A percentile compares a stretch with the other conserved stretches of the same genome.
Conservation (phyloP, 2,113 vertebrate species). For the Ptilonorhynchus violaceus region DNA sequence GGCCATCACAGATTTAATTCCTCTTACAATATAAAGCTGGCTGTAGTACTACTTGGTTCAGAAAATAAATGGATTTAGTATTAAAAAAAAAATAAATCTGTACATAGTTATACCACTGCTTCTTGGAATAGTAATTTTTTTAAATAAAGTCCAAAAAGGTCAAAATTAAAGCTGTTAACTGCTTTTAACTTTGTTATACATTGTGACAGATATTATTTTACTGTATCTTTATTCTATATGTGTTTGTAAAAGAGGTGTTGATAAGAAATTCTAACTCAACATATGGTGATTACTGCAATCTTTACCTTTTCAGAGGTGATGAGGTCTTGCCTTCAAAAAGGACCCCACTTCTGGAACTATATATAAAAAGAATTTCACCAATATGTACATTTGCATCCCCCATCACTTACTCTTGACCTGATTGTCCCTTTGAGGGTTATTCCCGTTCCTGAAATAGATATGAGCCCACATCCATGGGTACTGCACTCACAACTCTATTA, state of each 20-base stretch:
- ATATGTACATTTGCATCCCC: not conserved
- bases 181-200: not conserved
- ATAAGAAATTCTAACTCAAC: not conserved
- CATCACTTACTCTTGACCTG: not conserved
- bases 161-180: not conserved
- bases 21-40: not conserved
- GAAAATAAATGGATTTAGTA: not conserved
- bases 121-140: not conserved
- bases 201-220: not conserved
- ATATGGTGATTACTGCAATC: not conserved
- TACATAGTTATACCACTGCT: not conserved
- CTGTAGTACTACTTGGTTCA: not conserved
- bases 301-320: not conserved
- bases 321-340: rapidly evolving
- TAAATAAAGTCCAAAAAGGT: not conserved
- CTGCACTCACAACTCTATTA: not conserved
- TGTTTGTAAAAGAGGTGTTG: not conserved
- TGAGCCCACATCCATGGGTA: not conserved
- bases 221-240: not conserved
- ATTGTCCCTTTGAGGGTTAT: not conserved
- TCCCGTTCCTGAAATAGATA: not conserved
- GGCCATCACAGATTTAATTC: not conserved
- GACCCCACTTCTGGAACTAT: not conserved
- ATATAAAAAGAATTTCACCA: not conserved
- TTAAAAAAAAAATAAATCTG: not conserved